Evolutionary conservation across 2,888 invertebrate species (phyloP).

Genomic region (Anaspis maculata): DNA sequence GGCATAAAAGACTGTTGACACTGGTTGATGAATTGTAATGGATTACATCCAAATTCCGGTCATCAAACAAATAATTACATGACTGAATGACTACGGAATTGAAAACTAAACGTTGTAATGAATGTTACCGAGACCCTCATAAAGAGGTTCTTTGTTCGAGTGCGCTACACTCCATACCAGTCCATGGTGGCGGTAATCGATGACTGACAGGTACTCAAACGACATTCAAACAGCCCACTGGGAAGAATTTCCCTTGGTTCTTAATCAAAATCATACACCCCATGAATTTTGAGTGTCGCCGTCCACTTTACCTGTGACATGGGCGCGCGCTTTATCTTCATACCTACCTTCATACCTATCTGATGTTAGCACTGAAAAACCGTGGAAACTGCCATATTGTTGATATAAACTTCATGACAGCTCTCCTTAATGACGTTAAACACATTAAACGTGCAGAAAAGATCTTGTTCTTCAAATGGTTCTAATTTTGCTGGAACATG

Average conservation of each 20-base stretch:
- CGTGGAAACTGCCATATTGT: too few species aligned
- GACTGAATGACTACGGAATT: conserved; percentile 22
- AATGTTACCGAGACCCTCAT: conserved; percentile 22
- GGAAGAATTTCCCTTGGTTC: background rate
- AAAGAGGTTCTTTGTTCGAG: conserved; percentile 20
- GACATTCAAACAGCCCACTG: conserved; percentile 9
- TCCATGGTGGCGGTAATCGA: conserved; percentile 22
- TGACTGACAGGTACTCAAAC: conserved; percentile 27
- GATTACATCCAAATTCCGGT: conserved; percentile 23
- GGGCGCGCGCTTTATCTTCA: too few species aligned
- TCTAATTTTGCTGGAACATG: too few species aligned
- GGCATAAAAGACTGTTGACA: conserved; percentile 26
- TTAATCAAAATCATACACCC: too few species aligned
- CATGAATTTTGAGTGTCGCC: too few species aligned
- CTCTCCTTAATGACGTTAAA: too few species aligned
- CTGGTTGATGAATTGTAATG: conserved; percentile 28
- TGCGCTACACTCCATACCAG: conserved; percentile 23
- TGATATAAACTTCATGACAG: too few species aligned
- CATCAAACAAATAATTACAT: conserved; percentile 25
- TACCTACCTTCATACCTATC: too few species aligned
- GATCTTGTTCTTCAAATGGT: too few species aligned
- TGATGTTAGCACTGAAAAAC: too few species aligned
- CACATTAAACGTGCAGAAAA: too few species aligned
- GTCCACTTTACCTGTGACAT: too few species aligned
- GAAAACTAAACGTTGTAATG: conserved; percentile 25